Base-by-base conservation (phyloP, 2,113 vertebrate genomes). In the Hippocampus guttulatus region DNA sequence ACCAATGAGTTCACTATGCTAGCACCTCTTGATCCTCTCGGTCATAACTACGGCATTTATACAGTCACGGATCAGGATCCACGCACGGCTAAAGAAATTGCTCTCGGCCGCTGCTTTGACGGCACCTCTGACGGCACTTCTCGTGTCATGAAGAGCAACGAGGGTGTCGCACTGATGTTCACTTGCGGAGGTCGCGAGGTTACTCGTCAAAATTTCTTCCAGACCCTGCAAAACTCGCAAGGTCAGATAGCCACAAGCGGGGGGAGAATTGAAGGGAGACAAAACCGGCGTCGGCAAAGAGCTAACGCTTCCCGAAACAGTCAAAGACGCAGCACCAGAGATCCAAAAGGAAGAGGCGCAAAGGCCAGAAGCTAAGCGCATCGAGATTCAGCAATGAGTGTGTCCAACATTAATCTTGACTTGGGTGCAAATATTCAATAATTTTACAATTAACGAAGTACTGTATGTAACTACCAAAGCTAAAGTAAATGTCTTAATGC, bases 1-100 rank as follows among this genome's bases (percentile, higher is more conserved):
- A 96, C 95, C 79, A 96, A 93, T 0, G 94, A 96, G 85, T 99
- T 99, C 76, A 98, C 95, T 0, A 99, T 99, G 97, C 88, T 98
- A 61, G 97, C 95, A 0, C 97, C 97, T 23, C 92, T 99, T 0
- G 97, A 99, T 61, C 95, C 97, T 0, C 91, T 99, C 43, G 97
- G 97, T 21, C 97, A 99, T 77, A 99, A 99, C 87, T 99, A 99
- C 0, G 97, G 97, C 20, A 99, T 99, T 85, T 99, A 99, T 73
- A 99, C 97, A 0, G 96, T 99, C 68, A 98, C 97, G 0, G 97
- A 99, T 81, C 97, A 99, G 85, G 97, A 99, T 87, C 96, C 97
- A 0, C 93, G 93, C 63, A 94, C 92, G 0, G 97, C 97, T 54
- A 99, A 99, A 85, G 97, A 99, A 83, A 98, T 98, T 0, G 97